Conservation (phyloP, 1,140 invertebrate species). For the Drosophila tristis region DNA sequence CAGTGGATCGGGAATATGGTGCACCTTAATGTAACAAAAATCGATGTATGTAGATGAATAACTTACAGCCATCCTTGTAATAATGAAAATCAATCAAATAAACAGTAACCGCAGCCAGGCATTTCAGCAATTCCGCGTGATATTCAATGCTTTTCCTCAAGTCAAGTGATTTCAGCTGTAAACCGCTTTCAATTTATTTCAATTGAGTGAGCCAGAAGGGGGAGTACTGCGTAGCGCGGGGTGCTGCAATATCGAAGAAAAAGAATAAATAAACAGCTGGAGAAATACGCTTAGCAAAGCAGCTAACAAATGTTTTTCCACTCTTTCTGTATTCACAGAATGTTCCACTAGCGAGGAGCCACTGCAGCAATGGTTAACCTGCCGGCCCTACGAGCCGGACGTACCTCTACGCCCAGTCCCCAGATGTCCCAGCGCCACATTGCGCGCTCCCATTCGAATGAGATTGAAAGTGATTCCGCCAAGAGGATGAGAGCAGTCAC, state of each 20-base stretch:
- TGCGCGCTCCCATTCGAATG: conserved; percentile 16
- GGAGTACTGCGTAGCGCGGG: neutral
- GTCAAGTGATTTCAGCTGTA: conserved; percentile 65
- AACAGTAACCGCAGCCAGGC: conserved; percentile 41
- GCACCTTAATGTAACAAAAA: no score
- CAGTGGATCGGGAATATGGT: no score
- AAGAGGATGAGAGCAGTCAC: conserved; percentile 7
- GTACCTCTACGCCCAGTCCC: conserved; percentile 34
- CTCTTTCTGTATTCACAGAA: conserved; percentile 40
- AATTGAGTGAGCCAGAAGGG: conserved; percentile 36
- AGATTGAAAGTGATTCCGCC: conserved; percentile 13
- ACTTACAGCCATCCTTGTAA: conserved; percentile 3
- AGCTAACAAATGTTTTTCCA: conserved; percentile 12
- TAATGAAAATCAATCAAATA: conserved; percentile 44
- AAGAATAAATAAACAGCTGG: conserved; percentile 32
- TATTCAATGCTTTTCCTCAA: conserved; percentile 53
- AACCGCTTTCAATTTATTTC: conserved; percentile 69
- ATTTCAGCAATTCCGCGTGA: conserved; percentile 62
- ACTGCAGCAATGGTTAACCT: conserved; percentile 51
- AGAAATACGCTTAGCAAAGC: neutral
- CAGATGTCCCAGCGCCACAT: conserved; percentile 33
- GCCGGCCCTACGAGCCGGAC: conserved; percentile 33
- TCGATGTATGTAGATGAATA: neutral
- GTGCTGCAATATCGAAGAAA: conserved; percentile 10
- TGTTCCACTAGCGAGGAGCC: conserved; percentile 35